Base-by-base conservation (phyloP, 2,113 vertebrate genomes). In the Eupsittula cactorum region DNA sequence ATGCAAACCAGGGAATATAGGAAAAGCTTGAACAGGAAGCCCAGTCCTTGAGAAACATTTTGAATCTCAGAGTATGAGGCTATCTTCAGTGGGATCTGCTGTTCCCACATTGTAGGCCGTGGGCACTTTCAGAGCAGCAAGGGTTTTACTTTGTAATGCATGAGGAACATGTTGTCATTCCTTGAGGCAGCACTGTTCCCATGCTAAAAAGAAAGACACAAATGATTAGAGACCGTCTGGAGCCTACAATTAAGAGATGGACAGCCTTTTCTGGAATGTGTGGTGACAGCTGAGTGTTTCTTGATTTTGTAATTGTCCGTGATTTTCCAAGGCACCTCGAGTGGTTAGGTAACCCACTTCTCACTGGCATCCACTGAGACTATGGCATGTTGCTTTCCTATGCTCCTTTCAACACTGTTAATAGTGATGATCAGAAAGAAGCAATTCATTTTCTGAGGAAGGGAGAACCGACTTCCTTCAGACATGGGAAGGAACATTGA, bases 381-480 rank as follows among this genome's bases (percentile, higher is more conserved):
- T 13, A 0, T 0, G 2, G 28, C 1, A 0, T 1, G 6, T 16
- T 59, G 57, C 82, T 55, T 47, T 49, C 82, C 76, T 37, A 0
- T 9, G 7, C 4, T 74, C 67, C 59, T 73, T 42, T 16, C 27
- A 6, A 2, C 0, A 1, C 2, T 33, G 55, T 31, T 9, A 41
- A 7, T 1, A 16, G 41, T 8, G 5, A 44, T 1, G 2, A 52
- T 24, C 7, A 6, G 42, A 60, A 75, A 75, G 37, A 46, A 8
- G 12, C 5, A 46, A 2, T 42, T 50, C 3, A 0, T 33, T 74
- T 39, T 42, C 12, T n/a, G 14, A 7, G 4, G 33, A 9, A 5
- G 14, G 19, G 9, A 42, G 31, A 24, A 23, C 19, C 10, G 33
- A 7, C 33, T 70, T 77, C 25, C 27, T 79, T 79, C 64, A 85